Conservation (phyloP, 2,888 invertebrate genomes). For the Phaedon cochleariae region DNA sequence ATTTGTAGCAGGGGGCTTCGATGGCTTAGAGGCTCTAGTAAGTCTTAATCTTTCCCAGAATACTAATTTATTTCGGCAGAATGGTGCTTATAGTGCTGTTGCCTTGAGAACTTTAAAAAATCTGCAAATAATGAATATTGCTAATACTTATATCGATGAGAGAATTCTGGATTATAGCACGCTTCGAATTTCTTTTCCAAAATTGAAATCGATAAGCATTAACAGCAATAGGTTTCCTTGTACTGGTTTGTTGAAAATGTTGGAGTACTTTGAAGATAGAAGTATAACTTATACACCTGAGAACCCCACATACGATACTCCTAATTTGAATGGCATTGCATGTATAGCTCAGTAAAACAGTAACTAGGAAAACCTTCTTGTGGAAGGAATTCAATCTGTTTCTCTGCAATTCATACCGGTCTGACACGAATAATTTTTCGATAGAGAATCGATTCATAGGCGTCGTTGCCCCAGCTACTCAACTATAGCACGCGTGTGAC, state of each 20-base stretch:
- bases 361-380: too few species aligned
- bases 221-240: slow-evolving; percentile 10
- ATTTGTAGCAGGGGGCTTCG: not conserved
- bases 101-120: not conserved
- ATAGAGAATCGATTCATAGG: too few species aligned
- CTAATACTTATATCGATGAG: not conserved
- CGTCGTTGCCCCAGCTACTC: too few species aligned
- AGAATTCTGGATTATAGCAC: not conserved
- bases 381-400: too few species aligned
- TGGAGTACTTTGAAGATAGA: not conserved
- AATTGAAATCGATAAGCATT: not conserved
- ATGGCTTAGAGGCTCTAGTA: not conserved
- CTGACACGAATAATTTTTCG: too few species aligned
- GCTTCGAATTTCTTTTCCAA: not conserved
- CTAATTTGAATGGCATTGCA: not conserved
- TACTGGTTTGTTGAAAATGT: not conserved
- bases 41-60: slow-evolving; percentile 1
- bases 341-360: too few species aligned
- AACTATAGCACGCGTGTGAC: too few species aligned
- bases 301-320: not conserved
- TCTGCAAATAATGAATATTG: not conserved
- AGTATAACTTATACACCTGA: not conserved
- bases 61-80: not conserved
- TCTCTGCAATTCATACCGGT: too few species aligned
- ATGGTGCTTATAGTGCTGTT: not conserved